Percentiles rank a stretch among this genome's conserved stretches.
phyloP scores from a whole-genome alignment of 2,113 vertebrate genomes.

The Lutjanus erythropterus region DNA sequence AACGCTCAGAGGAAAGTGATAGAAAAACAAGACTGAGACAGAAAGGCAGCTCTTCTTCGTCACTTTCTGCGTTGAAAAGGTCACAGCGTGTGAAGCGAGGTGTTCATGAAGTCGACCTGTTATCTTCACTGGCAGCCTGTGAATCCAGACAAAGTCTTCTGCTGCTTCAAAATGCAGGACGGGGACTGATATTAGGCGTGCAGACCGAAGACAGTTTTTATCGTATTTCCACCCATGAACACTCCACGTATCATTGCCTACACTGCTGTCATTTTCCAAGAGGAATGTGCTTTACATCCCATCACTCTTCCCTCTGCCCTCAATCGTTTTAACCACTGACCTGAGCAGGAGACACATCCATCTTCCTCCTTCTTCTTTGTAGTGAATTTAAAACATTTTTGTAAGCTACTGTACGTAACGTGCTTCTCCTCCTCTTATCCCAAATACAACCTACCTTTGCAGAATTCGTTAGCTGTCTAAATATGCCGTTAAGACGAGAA shows the following conservation, averaged over 20 bases:
- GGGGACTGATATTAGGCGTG: constrained; percentile 1
- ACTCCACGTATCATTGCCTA: constrained; percentile 19
- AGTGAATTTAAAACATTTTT: constrained; percentile 6
- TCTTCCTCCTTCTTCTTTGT: not conserved
- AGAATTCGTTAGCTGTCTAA: not conserved
- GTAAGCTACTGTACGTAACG: constrained; percentile 28
- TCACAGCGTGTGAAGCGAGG: not conserved
- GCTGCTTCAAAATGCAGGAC: constrained; percentile 20
- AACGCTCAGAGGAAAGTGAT: constrained; percentile 9
- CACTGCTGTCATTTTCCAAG: constrained; percentile 21
- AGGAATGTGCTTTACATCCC: constrained; percentile 19
- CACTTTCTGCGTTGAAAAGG: constrained; percentile 14
- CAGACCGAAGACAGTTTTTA: constrained; percentile 10
- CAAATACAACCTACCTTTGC: not conserved
- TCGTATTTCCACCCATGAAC: not conserved
- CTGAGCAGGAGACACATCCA: constrained; percentile 5
- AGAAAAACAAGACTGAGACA: constrained; percentile 20
- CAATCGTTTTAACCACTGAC: not conserved
- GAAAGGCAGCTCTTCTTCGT: constrained; percentile 48
- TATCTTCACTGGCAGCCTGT: constrained; percentile 38
- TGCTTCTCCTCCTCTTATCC: constrained; percentile 19
- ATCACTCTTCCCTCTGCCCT: constrained; percentile 15
- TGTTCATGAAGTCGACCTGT: constrained; percentile 30
- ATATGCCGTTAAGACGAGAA: not conserved
- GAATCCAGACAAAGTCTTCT: constrained; percentile 32